A percentile compares a stretch with the other conserved stretches of the same genome.
phyloP scores from a whole-genome alignment of 2,888 invertebrate genomes.

The Morpho deidamia region DNA sequence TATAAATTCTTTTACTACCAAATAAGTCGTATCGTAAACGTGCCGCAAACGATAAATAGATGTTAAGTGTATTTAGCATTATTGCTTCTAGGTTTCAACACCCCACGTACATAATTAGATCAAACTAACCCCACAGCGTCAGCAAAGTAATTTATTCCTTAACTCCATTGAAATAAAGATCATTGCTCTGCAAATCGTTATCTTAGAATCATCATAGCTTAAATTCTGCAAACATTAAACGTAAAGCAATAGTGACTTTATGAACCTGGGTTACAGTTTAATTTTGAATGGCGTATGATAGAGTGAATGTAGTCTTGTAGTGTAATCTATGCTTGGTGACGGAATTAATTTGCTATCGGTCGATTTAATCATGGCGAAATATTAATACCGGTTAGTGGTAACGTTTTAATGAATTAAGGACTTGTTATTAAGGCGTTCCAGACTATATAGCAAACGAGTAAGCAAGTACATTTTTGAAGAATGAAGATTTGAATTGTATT shows the following conservation, averaged over 20 bases:
- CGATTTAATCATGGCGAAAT: conserved; percentile 42
- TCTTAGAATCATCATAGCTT: conserved; percentile 6
- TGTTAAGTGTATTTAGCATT: conserved; percentile 6
- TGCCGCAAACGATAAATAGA: neutral
- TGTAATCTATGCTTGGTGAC: conserved; percentile 24
- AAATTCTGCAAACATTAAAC: neutral
- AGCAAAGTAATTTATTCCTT: conserved; percentile 17
- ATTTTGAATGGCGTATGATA: neutral
- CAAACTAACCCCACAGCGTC: conserved; percentile 8
- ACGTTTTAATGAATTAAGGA: no score
- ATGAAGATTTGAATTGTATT: no score
- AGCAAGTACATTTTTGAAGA: no score
- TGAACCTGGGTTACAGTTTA: neutral
- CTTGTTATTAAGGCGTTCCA: no score
- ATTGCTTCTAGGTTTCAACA: conserved; percentile 32
- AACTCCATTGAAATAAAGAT: neutral
- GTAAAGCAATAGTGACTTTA: neutral
- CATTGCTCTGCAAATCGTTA: conserved; percentile 6
- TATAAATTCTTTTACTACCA: neutral
- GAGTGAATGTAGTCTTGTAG: conserved; percentile 12
- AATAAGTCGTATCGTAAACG: neutral
- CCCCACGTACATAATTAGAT: conserved; percentile 29
- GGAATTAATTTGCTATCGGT: conserved; percentile 47
- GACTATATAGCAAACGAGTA: no score
- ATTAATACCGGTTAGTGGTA: conserved; percentile 8